Evolutionary conservation across 1,140 invertebrate genomes (phyloP), one percentile per base, ranked within the genome.

Genomic region (Bombus affinis): DNA sequence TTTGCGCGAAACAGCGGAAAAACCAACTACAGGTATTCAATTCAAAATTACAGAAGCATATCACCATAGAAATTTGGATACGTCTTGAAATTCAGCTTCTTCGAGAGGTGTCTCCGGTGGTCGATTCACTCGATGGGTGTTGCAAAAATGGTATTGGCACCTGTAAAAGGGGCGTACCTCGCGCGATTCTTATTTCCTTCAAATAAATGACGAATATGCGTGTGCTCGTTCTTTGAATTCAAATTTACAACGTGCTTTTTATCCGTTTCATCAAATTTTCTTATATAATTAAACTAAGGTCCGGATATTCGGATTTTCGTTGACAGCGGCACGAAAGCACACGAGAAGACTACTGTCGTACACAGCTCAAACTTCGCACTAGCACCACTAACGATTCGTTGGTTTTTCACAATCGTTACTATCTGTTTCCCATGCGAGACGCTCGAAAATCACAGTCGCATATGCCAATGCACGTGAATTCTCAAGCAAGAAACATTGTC

Each of bases 121-220:
- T 42, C 80, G 66, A 86, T 65, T 68, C 37, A 53, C 53, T 75
- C 39, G 62, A 74, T 59, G 65, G 62, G 39, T 83, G 25, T 82
- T 65, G 80, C 47, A 59, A 83, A 86, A 86, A 78, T 81, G 73
- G 70, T 76, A 77, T 53, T 88, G 86, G 86, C 86, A 85, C 72
- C 78, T 77, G 66, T 47, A 42, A 86, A 85, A 75, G 78, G 86
- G 86, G 86, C 86, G 86, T 88, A 88, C 83, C 86, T 86, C 39
- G 25, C 42, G 37, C 65, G 10, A 85, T 3, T 53, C 47, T 35
- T 59, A 37, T 57, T 47, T 71, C 32, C 47, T 82, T 86, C 12
- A 25, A 18, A 71, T 28, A 44, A 25, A 44, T 28, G 35, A 44
- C 10, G 53, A 22, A 70, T 62, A 6, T 22, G 47, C 8, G 18